Evolutionary conservation across 2,113 vertebrate species (phyloP).

Genomic region (Verasper variegatus): DNA sequence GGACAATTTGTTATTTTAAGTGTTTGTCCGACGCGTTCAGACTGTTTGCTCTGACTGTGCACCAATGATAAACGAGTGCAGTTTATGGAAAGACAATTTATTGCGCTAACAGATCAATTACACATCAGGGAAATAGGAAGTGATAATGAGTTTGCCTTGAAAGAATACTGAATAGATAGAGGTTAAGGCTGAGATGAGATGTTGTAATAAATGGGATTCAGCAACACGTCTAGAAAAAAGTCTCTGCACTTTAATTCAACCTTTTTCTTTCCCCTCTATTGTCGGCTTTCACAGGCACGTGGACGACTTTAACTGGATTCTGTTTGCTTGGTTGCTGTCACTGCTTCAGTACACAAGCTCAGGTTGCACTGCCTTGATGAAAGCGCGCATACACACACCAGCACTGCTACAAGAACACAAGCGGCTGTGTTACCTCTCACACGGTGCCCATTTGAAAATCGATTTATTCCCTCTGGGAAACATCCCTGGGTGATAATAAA

Average conservation of each 20-base stretch:
- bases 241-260: conserved; percentile 10
- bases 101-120: conserved; percentile 51
- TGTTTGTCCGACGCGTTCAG: conserved; percentile 65
- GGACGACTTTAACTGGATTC: conserved; percentile 15
- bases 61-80: conserved; percentile 49
- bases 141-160: conserved; percentile 54
- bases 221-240: neutral
- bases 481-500: conserved; percentile 14
- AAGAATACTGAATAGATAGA: conserved; percentile 32
- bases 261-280: neutral
- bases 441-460: conserved; percentile 3
- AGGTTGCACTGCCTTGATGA: conserved; percentile 22
- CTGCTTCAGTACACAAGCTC: conserved; percentile 30
- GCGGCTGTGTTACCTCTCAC: conserved; percentile 6
- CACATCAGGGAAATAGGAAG: conserved; percentile 41
- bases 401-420: neutral
- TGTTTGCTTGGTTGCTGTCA: conserved; percentile 20
- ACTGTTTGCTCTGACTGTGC: conserved; percentile 45
- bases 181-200: conserved; percentile 29
- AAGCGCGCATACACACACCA: neutral
- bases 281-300: neutral
- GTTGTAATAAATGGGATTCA: conserved; percentile 26
- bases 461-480: neutral
- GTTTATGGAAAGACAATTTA: conserved; percentile 58
- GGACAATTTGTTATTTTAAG: conserved; percentile 65